Percentiles rank a stretch among this genome's conserved stretches.
Conservation (phyloP, 2,113 vertebrate genomes). For the Noturus placidus region DNA sequence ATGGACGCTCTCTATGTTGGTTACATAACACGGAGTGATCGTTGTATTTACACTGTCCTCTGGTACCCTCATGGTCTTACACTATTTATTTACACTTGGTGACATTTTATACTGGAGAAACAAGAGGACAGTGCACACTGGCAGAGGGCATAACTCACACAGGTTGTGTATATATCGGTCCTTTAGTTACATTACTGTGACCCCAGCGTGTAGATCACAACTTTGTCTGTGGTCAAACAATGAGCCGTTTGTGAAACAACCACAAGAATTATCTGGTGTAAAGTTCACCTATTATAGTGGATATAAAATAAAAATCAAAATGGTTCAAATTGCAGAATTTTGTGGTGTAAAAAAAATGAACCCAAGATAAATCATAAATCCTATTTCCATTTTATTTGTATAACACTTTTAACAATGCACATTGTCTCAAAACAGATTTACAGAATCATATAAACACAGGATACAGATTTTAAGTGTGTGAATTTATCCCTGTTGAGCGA, state of each 20-base stretch:
- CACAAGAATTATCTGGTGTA: background rate
- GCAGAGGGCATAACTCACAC: background rate
- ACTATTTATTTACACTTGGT: slow-evolving; percentile 28
- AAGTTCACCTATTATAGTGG: background rate
- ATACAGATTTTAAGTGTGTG: too few species aligned
- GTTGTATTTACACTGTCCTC: slow-evolving; percentile 14
- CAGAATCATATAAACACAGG: too few species aligned
- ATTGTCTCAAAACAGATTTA: too few species aligned
- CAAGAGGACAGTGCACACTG: slow-evolving; percentile 3
- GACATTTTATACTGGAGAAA: slow-evolving; percentile 13
- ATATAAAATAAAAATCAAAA: background rate
- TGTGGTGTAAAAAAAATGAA: background rate
- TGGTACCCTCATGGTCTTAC: background rate
- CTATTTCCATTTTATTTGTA: too few species aligned
- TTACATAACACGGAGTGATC: slow-evolving; percentile 16
- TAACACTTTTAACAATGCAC: too few species aligned
- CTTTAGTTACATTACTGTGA: background rate
- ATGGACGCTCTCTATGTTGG: background rate
- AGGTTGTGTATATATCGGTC: background rate
- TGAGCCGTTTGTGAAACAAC: background rate
- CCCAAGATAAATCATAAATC: background rate
- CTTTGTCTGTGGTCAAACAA: slow-evolving; percentile 14
- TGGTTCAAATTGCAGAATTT: background rate
- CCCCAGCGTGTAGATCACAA: slow-evolving; percentile 1
- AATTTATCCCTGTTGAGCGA: too few species aligned